Base-by-base conservation (phyloP, 2,797 vertebrate genomes). In the Xenopus petersii region DNA sequence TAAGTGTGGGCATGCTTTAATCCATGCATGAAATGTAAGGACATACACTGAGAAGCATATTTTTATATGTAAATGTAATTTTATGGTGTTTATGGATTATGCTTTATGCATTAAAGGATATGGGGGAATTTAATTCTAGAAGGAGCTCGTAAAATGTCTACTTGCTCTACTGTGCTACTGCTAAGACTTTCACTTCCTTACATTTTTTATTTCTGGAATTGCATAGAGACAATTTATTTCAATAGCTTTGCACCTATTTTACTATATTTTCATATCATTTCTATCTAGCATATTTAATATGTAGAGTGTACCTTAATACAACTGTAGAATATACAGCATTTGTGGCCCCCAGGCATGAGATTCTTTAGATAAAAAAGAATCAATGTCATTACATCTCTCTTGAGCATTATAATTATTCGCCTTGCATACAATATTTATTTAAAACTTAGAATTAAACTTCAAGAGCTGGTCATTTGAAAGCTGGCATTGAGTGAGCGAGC, bases 341-440 rank as follows among this genome's bases (percentile, higher is more conserved):
- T 76, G 21, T 79, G 48, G 82, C 87, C 87, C 88, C 82, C 80
- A 90, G 87, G 87, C 79, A 81, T 85, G 89, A 87, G 86, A 87
- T 85, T 79, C 89, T 90, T 91, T 85, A 92, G 88, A 93, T 92
- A 94, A 95, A 93, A 94, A 92, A 91, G 87, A 91, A 91, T 92
- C 88, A 90, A 84, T 91, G 88, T 90, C 89, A 90, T 91, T 91
- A 91, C 86, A 81, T 89, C 89, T 92, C 92, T 92, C 88, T 82
- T 86, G 93, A 92, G 90, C 86, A 87, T 87, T 88, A 78, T 92
- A 94, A 94, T 95, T 93, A 90, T 94, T 94, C 93, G 90, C 87
- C 91, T 87, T 91, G 93, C 95, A 97, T 97, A 90, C 94, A 96
- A 95, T 96, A 98, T 99, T 98, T 93, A 97, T 96, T 92, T 91